A percentile compares a stretch with the other conserved stretches of the same genome.
Evolutionary conservation across 2,113 vertebrate species (phyloP).

Genomic region (Paramisgurnus dabryanus): DNA sequence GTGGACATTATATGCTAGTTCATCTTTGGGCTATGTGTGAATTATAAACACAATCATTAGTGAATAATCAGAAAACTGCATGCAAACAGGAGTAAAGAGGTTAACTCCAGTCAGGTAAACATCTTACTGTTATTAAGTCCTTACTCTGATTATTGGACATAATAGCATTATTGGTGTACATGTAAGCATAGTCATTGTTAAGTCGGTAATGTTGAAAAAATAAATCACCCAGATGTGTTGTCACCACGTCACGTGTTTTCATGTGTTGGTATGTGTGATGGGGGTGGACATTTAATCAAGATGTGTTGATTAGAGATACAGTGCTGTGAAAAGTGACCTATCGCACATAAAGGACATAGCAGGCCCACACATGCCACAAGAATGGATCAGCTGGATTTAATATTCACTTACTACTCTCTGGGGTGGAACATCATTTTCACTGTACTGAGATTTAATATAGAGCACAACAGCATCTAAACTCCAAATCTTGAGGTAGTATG

Average conservation of each 20-base stretch:
- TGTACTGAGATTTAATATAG: too few relatives aligned
- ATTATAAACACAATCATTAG: too few relatives aligned
- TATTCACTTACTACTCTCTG: conserved; percentile 36
- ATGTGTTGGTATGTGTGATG: background rate
- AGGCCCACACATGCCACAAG: conserved; percentile 31
- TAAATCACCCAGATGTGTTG: background rate
- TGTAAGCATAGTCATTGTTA: too few relatives aligned
- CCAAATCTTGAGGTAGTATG: background rate
- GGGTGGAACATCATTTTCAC: background rate
- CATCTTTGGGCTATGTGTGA: too few relatives aligned
- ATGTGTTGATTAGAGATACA: conserved; percentile 61
- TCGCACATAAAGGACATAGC: conserved; percentile 28
- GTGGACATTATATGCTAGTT: too few relatives aligned
- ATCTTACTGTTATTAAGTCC: too few relatives aligned
- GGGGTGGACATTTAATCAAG: conserved; percentile 53
- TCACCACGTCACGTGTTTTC: background rate
- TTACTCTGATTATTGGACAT: too few relatives aligned
- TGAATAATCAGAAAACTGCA: too few relatives aligned
- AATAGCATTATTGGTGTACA: too few relatives aligned
- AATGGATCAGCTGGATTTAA: background rate
- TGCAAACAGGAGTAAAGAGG: too few relatives aligned
- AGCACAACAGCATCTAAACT: background rate
- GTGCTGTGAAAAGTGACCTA: conserved; percentile 47
- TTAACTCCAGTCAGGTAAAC: too few relatives aligned
- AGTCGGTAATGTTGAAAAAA: background rate